Percentiles rank a stretch among this genome's conserved stretches.
These are phyloP conservation scores for Lindbergichthys nudifrons DNA, from an alignment of 2,797 vertebrate genomes.

Conservation along the genomic window DNA sequence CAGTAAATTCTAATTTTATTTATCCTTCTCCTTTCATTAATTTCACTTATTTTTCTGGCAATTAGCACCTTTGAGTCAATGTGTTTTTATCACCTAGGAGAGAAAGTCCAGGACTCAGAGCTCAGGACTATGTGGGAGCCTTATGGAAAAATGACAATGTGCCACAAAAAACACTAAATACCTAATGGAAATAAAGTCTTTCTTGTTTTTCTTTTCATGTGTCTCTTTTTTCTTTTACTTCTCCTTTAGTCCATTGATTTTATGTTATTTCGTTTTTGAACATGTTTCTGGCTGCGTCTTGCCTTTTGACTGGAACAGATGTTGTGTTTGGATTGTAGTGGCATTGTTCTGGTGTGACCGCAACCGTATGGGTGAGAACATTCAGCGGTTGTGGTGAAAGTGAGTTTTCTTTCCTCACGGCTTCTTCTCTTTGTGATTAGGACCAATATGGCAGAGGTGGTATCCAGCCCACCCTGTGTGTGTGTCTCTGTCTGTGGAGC, in stretches of 20 bases:
- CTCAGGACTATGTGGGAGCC: conserved; percentile 50
- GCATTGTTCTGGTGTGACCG: conserved; percentile 77
- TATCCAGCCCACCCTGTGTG: conserved; percentile 56
- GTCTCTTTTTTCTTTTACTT: conserved; percentile 71
- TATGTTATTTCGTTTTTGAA: conserved; percentile 74
- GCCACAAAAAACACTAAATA: conserved; percentile 81
- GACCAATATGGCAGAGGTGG: conserved; percentile 44
- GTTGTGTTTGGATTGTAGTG: conserved; percentile 80
- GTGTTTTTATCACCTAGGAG: conserved; percentile 66
- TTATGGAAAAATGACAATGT: conserved; percentile 70
- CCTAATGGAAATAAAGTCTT: conserved; percentile 75
- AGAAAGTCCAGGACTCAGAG: conserved; percentile 45
- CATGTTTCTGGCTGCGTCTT: conserved; percentile 75
- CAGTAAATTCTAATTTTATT: conserved; percentile 55
- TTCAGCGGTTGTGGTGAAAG: conserved; percentile 67
- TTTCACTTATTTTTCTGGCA: conserved; percentile 64
- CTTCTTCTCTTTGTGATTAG: conserved; percentile 55
- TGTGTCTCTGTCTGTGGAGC: conserved; percentile 19
- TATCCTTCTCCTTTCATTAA: conserved; percentile 66
- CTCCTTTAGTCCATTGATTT: conserved; percentile 72
- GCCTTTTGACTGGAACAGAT: conserved; percentile 79
- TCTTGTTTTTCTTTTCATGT: conserved; percentile 73
- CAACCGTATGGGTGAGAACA: conserved; percentile 61
- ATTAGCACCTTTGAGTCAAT: conserved; percentile 72
- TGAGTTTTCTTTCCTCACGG: conserved; percentile 55